phyloP scores from a whole-genome alignment of 2,888 invertebrate species.

The Dryomyza anilis region DNA sequence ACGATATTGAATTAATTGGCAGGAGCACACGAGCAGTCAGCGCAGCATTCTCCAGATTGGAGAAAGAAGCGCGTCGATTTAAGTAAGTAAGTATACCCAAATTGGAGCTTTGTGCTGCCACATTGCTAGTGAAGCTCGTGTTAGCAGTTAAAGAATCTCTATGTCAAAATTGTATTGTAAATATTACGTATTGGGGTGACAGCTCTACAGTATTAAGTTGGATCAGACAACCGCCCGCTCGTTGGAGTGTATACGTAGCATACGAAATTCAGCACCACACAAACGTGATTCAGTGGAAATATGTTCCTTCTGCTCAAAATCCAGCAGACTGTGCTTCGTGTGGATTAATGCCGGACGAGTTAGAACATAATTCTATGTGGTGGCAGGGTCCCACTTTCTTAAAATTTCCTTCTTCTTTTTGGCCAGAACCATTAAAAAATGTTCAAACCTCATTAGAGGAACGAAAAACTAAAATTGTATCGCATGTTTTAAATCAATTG shows the following conservation, averaged over 20 bases:
- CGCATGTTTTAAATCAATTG: neutral
- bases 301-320: neutral
- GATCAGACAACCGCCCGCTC: slow-evolving; percentile 14
- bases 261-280: neutral
- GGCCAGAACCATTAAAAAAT: neutral
- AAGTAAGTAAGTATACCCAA: too few relatives aligned
- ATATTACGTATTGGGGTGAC: slow-evolving; percentile 23
- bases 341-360: neutral
- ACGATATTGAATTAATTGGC: too few relatives aligned
- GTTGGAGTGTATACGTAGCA: slow-evolving; percentile 16
- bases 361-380: neutral
- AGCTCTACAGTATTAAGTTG: slow-evolving; percentile 21
- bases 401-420: neutral
- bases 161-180: neutral
- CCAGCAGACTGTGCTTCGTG: neutral
- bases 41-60: too few relatives aligned
- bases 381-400: neutral
- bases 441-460: neutral
- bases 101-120: slow-evolving; percentile 23
- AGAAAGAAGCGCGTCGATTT: too few relatives aligned
- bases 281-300: neutral
- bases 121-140: slow-evolving; percentile 3
- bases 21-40: too few relatives aligned
- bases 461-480: neutral
- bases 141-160: slow-evolving; percentile 10